These are phyloP conservation scores for Baryphthengus martii DNA, from an alignment of 2,113 vertebrate genomes.

Conservation along the genomic window DNA sequence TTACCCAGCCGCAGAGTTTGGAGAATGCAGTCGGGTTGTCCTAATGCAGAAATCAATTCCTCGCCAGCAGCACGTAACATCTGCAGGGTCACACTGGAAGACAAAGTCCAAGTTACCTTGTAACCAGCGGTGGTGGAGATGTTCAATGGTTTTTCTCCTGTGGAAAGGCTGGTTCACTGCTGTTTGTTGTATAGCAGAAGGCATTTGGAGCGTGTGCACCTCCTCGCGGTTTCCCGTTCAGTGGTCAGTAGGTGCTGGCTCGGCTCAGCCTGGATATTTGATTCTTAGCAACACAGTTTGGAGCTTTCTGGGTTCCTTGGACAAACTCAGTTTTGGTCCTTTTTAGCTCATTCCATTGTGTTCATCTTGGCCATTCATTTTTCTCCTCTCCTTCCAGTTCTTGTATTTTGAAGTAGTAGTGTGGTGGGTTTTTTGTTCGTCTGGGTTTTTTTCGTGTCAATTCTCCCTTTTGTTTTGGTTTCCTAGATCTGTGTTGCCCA, in stretches of 20 bases:
- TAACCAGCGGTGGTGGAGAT: not conserved
- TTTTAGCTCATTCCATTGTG: not conserved
- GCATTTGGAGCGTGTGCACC: too few species aligned
- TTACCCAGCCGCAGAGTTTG: not conserved
- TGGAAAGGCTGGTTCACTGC: not conserved
- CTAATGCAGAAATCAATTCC: not conserved
- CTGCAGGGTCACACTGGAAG: not conserved
- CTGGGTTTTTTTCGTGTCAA: not conserved
- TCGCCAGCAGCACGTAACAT: accelerated
- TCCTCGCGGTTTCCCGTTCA: not conserved
- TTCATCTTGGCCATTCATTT: not conserved
- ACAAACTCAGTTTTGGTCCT: not conserved
- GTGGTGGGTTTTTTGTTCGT: too few species aligned
- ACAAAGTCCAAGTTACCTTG: not conserved
- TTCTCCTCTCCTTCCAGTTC: not conserved
- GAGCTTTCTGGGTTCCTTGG: not conserved
- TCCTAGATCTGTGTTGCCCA: not conserved
- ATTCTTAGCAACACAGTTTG: not conserved
- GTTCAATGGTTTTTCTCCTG: not conserved
- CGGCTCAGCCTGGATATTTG: not conserved
- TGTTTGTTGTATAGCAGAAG: not conserved
- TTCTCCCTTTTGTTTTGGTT: not conserved
- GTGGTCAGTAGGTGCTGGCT: not conserved
- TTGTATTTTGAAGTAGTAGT: not conserved
- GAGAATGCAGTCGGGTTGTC: not conserved